These are phyloP conservation scores for Xenopus borealis DNA, from an alignment of 2,113 vertebrate genomes.

Conservation along the genomic window DNA sequence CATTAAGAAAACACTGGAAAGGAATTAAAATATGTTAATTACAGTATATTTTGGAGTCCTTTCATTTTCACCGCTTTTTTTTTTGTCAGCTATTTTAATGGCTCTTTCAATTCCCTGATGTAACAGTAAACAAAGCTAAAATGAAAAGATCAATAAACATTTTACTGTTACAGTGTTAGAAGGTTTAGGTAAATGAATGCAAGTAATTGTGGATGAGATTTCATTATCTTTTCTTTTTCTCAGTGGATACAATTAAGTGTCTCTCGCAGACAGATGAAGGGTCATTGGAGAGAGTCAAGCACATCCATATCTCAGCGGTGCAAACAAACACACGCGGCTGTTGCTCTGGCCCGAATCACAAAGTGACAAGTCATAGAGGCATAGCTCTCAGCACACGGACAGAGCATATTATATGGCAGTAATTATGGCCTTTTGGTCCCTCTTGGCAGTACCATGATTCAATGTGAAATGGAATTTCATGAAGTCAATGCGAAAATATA, in stretches of 20 bases:
- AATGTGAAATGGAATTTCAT: background rate
- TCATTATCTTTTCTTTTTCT: conserved; percentile 15
- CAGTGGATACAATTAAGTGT: conserved; percentile 10
- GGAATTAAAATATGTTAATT: background rate
- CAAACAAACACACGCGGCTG: background rate
- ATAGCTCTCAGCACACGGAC: background rate
- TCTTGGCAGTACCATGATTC: background rate
- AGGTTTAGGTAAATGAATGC: conserved; percentile 29
- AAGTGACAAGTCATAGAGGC: background rate
- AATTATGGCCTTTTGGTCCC: background rate
- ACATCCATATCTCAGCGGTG: background rate
- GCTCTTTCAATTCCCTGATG: background rate
- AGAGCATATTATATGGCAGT: background rate
- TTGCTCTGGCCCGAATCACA: background rate
- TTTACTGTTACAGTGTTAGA: background rate
- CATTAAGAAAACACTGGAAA: background rate
- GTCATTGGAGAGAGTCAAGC: background rate
- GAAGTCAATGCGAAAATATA: background rate
- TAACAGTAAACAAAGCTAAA: conserved; percentile 23
- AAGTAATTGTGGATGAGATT: conserved; percentile 25
- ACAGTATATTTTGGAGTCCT: conserved; percentile 4
- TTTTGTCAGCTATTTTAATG: background rate
- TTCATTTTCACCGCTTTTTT: background rate
- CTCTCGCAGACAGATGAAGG: background rate
- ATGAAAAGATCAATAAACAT: conserved; percentile 22